Conservation (phyloP, 2,113 vertebrate species). For the Entelurus aequoreus region DNA sequence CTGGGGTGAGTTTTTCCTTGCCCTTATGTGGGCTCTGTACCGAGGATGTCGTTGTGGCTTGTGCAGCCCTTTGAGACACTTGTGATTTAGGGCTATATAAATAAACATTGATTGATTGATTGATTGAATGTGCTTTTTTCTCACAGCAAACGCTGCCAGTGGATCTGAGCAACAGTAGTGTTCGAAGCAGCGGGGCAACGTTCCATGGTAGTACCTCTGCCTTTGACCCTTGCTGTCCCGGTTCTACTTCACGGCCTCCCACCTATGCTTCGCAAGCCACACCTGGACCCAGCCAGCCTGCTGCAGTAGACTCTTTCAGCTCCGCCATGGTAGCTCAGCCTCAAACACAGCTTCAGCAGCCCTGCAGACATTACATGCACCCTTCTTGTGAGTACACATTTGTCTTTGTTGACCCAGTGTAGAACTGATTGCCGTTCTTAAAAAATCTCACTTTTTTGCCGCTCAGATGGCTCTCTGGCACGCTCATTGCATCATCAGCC, state of each 20-base stretch:
- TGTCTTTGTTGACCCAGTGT: not conserved
- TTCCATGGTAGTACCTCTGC: conserved; percentile 91
- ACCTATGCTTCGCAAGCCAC: conserved; percentile 83
- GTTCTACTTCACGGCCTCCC: conserved; percentile 84
- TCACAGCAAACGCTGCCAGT: conserved; percentile 90
- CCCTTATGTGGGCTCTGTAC: no score
- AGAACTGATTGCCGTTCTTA: conserved; percentile 8
- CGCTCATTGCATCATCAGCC: conserved; percentile 92
- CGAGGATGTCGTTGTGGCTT: no score
- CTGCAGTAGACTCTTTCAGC: conserved; percentile 81
- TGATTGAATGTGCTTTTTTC: conserved; percentile 11
- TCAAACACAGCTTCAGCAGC: conserved; percentile 82
- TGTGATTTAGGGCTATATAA: no score
- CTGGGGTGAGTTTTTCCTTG: no score
- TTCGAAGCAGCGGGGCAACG: conserved; percentile 75
- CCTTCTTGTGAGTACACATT: conserved; percentile 82
- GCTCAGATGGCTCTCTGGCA: conserved; percentile 83
- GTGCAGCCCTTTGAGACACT: no score
- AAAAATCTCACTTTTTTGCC: not conserved
- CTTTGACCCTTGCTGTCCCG: conserved; percentile 96
- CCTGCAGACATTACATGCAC: conserved; percentile 94
- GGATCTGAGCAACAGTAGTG: conserved; percentile 88
- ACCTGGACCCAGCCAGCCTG: conserved; percentile 82
- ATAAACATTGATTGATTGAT: no score
- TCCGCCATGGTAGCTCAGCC: conserved; percentile 83